Evolutionary conservation across 2,797 vertebrate genomes (phyloP), one percentile per base, ranked within the genome.

Genomic region (Eurystomus glaucurus): DNA sequence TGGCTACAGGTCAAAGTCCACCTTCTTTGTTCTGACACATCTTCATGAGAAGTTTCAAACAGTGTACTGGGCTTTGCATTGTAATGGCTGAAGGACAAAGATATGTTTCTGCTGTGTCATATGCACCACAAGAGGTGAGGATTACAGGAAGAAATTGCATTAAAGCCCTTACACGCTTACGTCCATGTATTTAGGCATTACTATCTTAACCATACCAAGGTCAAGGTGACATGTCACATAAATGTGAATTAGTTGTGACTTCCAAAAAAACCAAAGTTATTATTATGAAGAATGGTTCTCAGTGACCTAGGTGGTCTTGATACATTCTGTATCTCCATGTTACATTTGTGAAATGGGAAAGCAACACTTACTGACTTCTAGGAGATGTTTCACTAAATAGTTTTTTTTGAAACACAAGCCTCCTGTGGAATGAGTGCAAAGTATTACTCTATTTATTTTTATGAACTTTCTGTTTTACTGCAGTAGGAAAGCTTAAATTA

Each of bases 401-500:
- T 39, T 89, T 37, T 93, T 80, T 68, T 64, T 95, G 92, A 93
- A 96, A 45, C 93, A 71, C 71, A 82, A 85, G 64, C 82, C 92
- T 96, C 86, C 84, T 92, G 94, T 96, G 95, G 92, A 94, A 95
- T 74, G 81, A 95, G 88, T 82, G 77, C 95, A 85, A 95, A 96
- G 86, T 89, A 96, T 94, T 95, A 94, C 81, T 94, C 74, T 94
- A 97, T 97, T 95, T 95, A 77, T 93, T 95, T 96, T 95, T 94
- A 96, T 92, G 93, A 91, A 83, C 87, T 96, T 96, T 77, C 78
- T 91, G 69, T 64, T 96, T 97, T 88, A 91, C 90, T 95, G 90
- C 94, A 83, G 68, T 90, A 92, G 75, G 86, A 91, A 95, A 95
- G 55, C 95, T 96, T 96, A 96, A 97, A 97, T 96, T 96, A 97